Evolutionary conservation across 2,888 invertebrate genomes (phyloP).

Genomic region (Drosophila setosimentum): DNA sequence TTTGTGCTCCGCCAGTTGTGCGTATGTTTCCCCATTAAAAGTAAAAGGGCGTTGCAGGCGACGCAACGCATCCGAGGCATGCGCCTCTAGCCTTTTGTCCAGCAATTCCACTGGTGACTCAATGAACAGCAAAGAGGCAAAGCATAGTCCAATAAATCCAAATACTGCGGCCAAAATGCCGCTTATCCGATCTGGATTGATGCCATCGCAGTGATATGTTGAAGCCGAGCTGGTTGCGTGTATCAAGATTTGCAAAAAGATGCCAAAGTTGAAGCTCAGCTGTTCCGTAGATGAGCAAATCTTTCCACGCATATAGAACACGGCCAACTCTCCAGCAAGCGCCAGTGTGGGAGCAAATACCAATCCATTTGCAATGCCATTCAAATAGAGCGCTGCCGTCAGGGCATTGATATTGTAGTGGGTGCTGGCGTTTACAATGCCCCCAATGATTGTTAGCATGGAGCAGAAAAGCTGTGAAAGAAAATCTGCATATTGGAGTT

Average conservation of each 20-base stretch:
- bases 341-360: slow-evolving; percentile 68
- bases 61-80: slow-evolving; percentile 63
- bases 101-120: slow-evolving; percentile 73
- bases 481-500: neutral
- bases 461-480: slow-evolving; percentile 50
- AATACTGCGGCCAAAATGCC: slow-evolving; percentile 54
- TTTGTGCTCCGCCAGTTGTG: slow-evolving; percentile 66
- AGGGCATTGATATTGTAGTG: slow-evolving; percentile 39
- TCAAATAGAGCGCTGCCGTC: slow-evolving; percentile 66
- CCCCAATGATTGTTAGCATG: slow-evolving; percentile 62
- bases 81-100: slow-evolving; percentile 46
- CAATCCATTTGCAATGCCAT: slow-evolving; percentile 78
- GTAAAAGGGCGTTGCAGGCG: slow-evolving; percentile 56
- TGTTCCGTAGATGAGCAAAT: slow-evolving; percentile 55
- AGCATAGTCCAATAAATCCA: slow-evolving; percentile 49
- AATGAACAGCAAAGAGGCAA: slow-evolving; percentile 45
- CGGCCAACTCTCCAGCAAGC: slow-evolving; percentile 70
- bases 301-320: slow-evolving; percentile 62
- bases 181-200: slow-evolving; percentile 39
- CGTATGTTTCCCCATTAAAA: slow-evolving; percentile 49
- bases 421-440: slow-evolving; percentile 57
- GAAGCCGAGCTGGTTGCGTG: neutral
- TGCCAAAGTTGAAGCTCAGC: slow-evolving; percentile 66
- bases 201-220: neutral
- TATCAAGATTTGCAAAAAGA: slow-evolving; percentile 65